Evolutionary conservation across 2,797 vertebrate species (phyloP).

Genomic region (Tragopan temminckii): DNA sequence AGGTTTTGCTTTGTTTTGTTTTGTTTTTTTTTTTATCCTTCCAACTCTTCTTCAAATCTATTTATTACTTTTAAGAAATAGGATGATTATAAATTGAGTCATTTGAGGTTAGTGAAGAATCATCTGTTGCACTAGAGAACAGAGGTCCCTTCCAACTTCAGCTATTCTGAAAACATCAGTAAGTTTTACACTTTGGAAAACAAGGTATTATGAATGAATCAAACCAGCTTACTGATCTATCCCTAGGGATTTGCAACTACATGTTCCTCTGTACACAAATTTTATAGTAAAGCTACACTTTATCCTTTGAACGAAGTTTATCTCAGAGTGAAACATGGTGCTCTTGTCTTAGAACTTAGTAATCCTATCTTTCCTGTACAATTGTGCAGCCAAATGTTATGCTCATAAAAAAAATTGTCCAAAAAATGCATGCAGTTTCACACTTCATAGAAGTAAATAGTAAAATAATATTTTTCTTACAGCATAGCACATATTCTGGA

Average conservation of each 20-base stretch:
- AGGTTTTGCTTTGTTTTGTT: too few relatives aligned
- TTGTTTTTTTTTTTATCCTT: background rate
- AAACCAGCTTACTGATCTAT: background rate
- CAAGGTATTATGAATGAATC: background rate
- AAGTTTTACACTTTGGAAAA: background rate
- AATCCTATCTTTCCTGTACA: background rate
- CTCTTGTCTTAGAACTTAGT: background rate
- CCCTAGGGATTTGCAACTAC: background rate
- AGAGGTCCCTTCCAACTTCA: background rate
- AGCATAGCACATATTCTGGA: background rate
- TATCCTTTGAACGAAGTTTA: background rate
- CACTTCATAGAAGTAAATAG: background rate
- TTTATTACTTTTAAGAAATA: background rate
- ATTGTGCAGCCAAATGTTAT: background rate
- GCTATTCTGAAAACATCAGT: background rate
- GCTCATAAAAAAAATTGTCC: background rate
- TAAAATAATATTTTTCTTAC: background rate
- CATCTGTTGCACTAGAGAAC: background rate
- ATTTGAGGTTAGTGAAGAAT: background rate
- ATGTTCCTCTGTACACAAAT: background rate
- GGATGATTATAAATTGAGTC: background rate
- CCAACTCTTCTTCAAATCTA: background rate
- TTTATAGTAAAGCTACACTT: background rate
- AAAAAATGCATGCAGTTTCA: background rate
- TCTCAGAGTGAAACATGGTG: background rate